A percentile compares a stretch with the other conserved stretches of the same genome.
These are phyloP conservation scores for Lepus europaeus DNA, from an alignment of 2,113 vertebrate genomes.

Conservation along the genomic window DNA sequence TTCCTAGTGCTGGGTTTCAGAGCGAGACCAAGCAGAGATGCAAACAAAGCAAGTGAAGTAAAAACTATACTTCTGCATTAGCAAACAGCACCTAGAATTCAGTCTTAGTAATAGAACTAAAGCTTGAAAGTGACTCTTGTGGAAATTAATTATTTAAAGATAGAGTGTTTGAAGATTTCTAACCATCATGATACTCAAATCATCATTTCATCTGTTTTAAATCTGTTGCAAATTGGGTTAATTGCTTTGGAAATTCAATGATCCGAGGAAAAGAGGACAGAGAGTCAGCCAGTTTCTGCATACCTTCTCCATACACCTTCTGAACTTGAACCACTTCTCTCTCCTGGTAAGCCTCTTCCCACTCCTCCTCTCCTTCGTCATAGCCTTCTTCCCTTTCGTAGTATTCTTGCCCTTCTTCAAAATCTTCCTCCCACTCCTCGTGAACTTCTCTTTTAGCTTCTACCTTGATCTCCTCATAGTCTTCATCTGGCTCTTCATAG, in stretches of 20 bases:
- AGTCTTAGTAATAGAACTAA: neutral
- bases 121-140: neutral
- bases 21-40: neutral
- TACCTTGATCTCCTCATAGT: constrained; percentile 83
- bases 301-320: constrained; percentile 87
- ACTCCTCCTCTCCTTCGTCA: constrained; percentile 87
- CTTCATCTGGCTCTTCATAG: constrained; percentile 82
- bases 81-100: neutral
- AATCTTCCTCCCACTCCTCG: constrained; percentile 90
- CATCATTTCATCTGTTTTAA: neutral
- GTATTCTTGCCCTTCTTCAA: constrained; percentile 85
- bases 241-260: neutral
- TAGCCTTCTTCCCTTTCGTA: constrained; percentile 86
- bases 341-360: constrained; percentile 85
- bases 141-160: neutral
- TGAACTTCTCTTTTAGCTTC: constrained; percentile 82
- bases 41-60: neutral
- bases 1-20: neutral
- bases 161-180: neutral
- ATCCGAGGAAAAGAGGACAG: constrained; percentile 26
- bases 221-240: neutral
- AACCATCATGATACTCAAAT: neutral
- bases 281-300: neutral
- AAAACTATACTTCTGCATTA: constrained; percentile 4
- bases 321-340: constrained; percentile 86